Evolutionary conservation across 2,797 vertebrate genomes (phyloP).

Genomic region (Pseudochromis fuscus): DNA sequence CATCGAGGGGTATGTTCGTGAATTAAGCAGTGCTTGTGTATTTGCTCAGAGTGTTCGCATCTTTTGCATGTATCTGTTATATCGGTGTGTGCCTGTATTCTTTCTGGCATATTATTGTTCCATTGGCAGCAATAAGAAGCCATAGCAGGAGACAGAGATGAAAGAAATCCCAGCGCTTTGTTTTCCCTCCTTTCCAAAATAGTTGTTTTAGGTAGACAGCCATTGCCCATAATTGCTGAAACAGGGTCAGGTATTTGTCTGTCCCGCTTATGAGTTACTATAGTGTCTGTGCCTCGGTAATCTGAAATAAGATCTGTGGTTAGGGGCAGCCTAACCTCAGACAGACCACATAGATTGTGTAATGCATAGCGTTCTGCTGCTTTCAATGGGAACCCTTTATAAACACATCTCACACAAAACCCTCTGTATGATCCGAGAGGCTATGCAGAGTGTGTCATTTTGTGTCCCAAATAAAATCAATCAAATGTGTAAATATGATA

Average conservation of each 20-base stretch:
- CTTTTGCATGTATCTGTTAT: conserved; percentile 61
- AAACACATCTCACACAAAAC: conserved; percentile 58
- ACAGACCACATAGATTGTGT: conserved; percentile 70
- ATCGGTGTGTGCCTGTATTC: conserved; percentile 42
- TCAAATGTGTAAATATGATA: conserved; percentile 10
- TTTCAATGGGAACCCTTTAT: conserved; percentile 58
- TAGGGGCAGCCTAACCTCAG: conserved; percentile 66
- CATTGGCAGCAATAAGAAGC: conserved; percentile 57
- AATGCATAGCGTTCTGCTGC: conserved; percentile 64
- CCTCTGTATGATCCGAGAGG: conserved; percentile 29
- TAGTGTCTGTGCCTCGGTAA: conserved; percentile 66
- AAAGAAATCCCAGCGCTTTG: conserved; percentile 69
- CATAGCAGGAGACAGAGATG: conserved; percentile 66
- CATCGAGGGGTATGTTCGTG: conserved; percentile 69
- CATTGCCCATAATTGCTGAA: conserved; percentile 77
- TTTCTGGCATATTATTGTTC: conserved; percentile 47
- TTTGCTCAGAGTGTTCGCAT: conserved; percentile 16
- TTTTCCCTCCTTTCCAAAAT: conserved; percentile 72
- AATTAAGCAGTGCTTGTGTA: conserved; percentile 59
- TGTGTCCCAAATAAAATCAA: conserved; percentile 15
- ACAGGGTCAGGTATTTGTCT: conserved; percentile 76
- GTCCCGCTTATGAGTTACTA: conserved; percentile 72
- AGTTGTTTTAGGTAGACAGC: conserved; percentile 78
- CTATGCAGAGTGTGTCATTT: conserved; percentile 6
- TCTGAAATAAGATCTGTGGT: conserved; percentile 76